A percentile compares a stretch with the other conserved stretches of the same genome.
Conservation (phyloP, 1,140 invertebrate species). For the Brachionus plicatilis region DNA sequence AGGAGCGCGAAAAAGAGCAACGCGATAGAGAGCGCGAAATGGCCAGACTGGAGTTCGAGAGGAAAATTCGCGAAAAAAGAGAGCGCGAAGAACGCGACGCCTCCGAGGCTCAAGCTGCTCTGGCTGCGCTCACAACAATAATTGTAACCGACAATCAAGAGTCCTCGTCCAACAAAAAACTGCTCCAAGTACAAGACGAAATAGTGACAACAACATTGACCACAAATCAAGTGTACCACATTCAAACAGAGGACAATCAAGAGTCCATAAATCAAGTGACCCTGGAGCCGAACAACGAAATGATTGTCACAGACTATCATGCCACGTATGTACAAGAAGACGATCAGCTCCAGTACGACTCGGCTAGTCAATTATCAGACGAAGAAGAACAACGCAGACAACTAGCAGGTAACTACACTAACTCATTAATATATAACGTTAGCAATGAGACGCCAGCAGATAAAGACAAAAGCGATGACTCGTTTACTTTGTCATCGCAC, state of each 20-base stretch:
- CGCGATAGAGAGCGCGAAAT: background rate
- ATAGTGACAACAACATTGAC: background rate
- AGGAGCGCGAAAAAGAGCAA: background rate
- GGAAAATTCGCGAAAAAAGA: background rate
- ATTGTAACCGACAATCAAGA: background rate
- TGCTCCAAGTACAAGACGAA: background rate
- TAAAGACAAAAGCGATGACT: background rate
- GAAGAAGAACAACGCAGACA: background rate
- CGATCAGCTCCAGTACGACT: background rate
- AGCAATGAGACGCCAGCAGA: background rate
- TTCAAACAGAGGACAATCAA: background rate
- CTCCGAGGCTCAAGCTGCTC: background rate
- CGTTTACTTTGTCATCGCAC: background rate
- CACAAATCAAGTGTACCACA: background rate
- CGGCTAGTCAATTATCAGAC: background rate
- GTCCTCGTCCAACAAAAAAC: background rate
- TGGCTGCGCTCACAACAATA: background rate
- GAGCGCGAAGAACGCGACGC: background rate
- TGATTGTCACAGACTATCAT: background rate
- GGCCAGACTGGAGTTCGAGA: background rate
- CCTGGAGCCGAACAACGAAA: background rate
- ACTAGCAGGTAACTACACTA: conserved; percentile 29
- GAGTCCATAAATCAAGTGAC: background rate
- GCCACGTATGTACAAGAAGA: background rate
- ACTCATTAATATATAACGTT: conserved; percentile 22